phyloP scores from a whole-genome alignment of 2,797 vertebrate genomes.

The Lithobates sylvaticus region DNA sequence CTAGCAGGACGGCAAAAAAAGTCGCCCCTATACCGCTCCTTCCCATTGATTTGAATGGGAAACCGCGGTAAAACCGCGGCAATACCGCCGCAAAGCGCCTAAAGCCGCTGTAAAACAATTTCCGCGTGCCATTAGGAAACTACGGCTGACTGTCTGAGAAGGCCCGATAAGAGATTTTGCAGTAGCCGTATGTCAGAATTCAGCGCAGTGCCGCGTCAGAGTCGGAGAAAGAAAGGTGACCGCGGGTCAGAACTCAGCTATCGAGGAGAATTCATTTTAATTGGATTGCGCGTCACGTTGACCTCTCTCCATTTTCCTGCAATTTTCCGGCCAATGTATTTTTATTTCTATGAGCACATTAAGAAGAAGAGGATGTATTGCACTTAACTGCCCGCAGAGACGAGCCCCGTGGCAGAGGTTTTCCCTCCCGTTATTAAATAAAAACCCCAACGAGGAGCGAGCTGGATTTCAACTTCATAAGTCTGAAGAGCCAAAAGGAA shows the following conservation, averaged over 20 bases:
- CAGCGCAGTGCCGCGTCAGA: neutral
- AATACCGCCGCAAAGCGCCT: too few species aligned
- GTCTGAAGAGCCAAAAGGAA: neutral
- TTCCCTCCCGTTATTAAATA: neutral
- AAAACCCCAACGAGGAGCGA: neutral
- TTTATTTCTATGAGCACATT: conserved; percentile 30
- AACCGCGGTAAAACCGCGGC: too few species aligned
- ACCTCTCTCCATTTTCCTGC: conserved; percentile 41
- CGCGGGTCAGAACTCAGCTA: conserved; percentile 6
- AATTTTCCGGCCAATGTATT: neutral
- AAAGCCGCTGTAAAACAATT: neutral
- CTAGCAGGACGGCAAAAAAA: too few species aligned
- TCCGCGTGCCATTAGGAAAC: neutral
- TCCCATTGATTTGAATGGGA: too few species aligned
- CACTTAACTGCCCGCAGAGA: neutral
- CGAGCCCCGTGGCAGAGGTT: neutral
- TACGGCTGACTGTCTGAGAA: conserved; percentile 25
- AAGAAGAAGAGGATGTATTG: conserved; percentile 28
- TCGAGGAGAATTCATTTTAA: conserved; percentile 36
- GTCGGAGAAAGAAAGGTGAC: neutral
- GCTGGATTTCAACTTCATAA: neutral
- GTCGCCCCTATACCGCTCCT: too few species aligned
- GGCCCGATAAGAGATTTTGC: conserved; percentile 29
- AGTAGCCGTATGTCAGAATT: conserved; percentile 24
- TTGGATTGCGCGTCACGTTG: conserved; percentile 40